A percentile compares a stretch with the other conserved stretches of the same genome.
These are phyloP conservation scores for Apostichopus leukothele DNA, from an alignment of 53 echinoderm and acorn worm genomes.

Conservation along the genomic window DNA sequence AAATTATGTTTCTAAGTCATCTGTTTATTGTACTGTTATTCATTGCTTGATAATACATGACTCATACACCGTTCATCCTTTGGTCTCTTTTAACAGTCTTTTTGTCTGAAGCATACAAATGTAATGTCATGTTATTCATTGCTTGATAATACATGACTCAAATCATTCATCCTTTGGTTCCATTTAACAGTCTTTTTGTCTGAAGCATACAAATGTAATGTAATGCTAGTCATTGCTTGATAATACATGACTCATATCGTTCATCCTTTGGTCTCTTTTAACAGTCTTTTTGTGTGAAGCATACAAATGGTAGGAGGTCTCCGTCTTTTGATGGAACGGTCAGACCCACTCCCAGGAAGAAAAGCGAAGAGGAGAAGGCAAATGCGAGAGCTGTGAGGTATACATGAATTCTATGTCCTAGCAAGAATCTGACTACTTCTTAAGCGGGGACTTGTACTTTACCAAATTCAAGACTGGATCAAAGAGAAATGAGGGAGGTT, in stretches of 20 bases:
- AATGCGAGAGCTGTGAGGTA: slow-evolving; percentile 90
- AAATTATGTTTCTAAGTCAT: too few relatives aligned
- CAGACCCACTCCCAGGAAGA: slow-evolving; percentile 50
- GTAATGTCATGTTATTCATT: neutral
- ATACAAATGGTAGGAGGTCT: slow-evolving; percentile 67
- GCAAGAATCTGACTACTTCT: neutral
- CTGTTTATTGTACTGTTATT: too few relatives aligned
- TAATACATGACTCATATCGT: neutral
- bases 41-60: too few relatives aligned
- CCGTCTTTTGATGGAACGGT: slow-evolving; percentile 2
- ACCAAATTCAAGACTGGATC: too few relatives aligned
- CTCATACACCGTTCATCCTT: neutral
- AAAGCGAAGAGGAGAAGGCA: slow-evolving; percentile 89
- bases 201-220: slow-evolving; percentile 78
- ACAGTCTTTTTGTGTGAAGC: slow-evolving; percentile 88
- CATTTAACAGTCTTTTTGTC: slow-evolving; percentile 71
- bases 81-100: slow-evolving; percentile 58
- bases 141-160: too few relatives aligned
- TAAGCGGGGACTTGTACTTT: neutral
- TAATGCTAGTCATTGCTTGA: too few relatives aligned
- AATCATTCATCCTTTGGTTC: neutral
- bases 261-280: slow-evolving; percentile 6
- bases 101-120: slow-evolving; percentile 88
- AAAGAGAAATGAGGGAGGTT: too few relatives aligned
- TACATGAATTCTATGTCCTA: neutral